These are phyloP conservation scores for Cricetomys ansorgei DNA, from an alignment of 2,113 vertebrate species.

Conservation along the genomic window DNA sequence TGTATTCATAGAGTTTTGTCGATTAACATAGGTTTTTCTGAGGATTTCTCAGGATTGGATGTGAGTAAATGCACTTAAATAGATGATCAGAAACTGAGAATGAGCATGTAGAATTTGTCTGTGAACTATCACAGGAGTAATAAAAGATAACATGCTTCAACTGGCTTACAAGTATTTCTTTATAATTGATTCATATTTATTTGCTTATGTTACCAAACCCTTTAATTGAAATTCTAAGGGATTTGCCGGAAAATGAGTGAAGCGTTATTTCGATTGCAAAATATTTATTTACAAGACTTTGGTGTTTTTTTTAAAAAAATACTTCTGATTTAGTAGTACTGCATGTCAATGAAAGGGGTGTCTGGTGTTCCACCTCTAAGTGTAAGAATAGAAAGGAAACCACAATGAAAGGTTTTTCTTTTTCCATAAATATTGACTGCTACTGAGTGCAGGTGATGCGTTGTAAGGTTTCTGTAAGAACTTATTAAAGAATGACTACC, in stretches of 20 bases:
- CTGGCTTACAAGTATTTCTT: not conserved
- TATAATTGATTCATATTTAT: not conserved
- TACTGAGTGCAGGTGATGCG: not conserved
- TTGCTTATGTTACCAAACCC: not conserved
- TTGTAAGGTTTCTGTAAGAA: not conserved
- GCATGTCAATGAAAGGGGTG: not conserved
- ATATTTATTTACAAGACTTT: not conserved
- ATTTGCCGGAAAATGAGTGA: not conserved
- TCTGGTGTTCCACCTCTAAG: not conserved
- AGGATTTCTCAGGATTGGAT: not conserved
- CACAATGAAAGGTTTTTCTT: not conserved
- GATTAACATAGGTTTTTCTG: not conserved
- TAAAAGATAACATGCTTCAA: not conserved
- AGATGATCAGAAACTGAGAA: not conserved
- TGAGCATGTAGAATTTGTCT: not conserved
- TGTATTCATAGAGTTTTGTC: not conserved
- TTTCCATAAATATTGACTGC: not conserved
- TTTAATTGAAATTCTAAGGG: not conserved
- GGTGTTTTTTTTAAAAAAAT: not conserved
- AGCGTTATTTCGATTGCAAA: not conserved
- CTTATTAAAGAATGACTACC: not conserved
- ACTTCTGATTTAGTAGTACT: not conserved
- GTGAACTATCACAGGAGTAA: not conserved
- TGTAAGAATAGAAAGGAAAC: not conserved
- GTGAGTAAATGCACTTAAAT: not conserved